These are phyloP conservation scores for Oscheius sp. DNA, from an alignment of 2,888 invertebrate genomes.

Conservation along the genomic window DNA sequence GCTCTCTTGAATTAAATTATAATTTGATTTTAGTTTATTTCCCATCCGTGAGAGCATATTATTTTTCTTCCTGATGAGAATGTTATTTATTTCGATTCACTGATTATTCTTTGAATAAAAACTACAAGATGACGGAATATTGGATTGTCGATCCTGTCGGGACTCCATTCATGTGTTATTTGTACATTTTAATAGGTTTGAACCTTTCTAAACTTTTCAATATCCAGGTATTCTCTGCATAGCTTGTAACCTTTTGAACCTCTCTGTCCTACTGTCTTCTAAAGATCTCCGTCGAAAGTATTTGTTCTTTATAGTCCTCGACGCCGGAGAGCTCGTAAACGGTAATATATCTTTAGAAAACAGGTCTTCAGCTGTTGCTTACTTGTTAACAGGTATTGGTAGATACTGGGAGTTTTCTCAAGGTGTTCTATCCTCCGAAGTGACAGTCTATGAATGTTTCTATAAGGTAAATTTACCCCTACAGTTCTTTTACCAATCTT, in stretches of 20 bases:
- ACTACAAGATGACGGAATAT: no score
- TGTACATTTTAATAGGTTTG: conserved; percentile 7
- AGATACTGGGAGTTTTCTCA: no score
- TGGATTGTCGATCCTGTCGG: conserved; percentile 12
- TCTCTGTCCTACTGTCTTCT: not conserved
- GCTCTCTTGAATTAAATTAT: no score
- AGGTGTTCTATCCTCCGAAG: not conserved
- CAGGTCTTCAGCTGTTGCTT: not conserved
- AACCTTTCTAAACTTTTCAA: not conserved
- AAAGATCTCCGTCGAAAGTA: conserved; percentile 12
- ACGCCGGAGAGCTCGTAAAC: conserved; percentile 20
- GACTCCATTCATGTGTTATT: conserved; percentile 22
- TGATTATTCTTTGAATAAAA: not conserved
- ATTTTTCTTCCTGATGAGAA: no score
- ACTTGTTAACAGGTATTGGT: not conserved
- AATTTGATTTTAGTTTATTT: no score
- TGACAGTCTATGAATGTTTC: conserved; percentile 43
- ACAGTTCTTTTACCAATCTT: no score
- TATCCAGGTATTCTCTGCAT: not conserved
- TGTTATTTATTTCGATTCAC: no score
- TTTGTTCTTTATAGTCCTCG: conserved; percentile 11
- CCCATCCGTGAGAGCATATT: no score
- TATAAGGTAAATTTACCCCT: conserved; percentile 32
- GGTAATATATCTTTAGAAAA: no score
- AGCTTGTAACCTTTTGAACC: conserved; percentile 8